Conservation (phyloP, 2,888 invertebrate genomes). For the Pocota personata region DNA sequence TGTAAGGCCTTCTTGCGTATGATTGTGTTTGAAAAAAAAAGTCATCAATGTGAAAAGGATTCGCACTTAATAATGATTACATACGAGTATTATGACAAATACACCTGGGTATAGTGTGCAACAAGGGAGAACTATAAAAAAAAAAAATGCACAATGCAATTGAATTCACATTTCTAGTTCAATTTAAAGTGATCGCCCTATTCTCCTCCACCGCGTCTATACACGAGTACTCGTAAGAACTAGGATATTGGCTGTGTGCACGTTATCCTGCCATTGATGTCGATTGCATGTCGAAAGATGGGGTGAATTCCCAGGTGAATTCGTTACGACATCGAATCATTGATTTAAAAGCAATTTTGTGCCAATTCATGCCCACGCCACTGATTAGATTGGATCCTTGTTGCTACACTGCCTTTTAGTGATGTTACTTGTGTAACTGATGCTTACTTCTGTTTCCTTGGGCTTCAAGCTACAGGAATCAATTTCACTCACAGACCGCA, state of each 20-base stretch:
- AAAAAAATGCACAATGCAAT: not conserved
- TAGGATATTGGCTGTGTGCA: slow-evolving; percentile 26
- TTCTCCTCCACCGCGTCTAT: not conserved
- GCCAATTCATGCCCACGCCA: slow-evolving; percentile 74
- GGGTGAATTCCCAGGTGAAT: slow-evolving; percentile 50
- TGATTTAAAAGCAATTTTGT: slow-evolving; percentile 75
- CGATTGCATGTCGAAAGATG: slow-evolving; percentile 53
- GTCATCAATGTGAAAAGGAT: not conserved
- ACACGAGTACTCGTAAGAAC: too few species aligned
- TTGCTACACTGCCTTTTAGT: slow-evolving; percentile 27
- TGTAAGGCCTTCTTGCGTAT: not conserved
- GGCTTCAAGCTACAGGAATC: slow-evolving; percentile 9
- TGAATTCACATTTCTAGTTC: slow-evolving; percentile 29
- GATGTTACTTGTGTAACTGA: not conserved
- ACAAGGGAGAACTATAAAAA: not conserved
- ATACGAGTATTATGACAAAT: not conserved
- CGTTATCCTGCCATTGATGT: slow-evolving; percentile 36
- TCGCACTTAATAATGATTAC: not conserved
- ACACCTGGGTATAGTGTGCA: not conserved
- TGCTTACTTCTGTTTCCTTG: not conserved
- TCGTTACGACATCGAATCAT: slow-evolving; percentile 62
- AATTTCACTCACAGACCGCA: slow-evolving; percentile 40
- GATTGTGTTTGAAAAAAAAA: not conserved
- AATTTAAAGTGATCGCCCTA: slow-evolving; percentile 20
- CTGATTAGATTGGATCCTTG: slow-evolving; percentile 68